phyloP scores from a whole-genome alignment of 2,113 vertebrate genomes.

The Dromas ardeola region DNA sequence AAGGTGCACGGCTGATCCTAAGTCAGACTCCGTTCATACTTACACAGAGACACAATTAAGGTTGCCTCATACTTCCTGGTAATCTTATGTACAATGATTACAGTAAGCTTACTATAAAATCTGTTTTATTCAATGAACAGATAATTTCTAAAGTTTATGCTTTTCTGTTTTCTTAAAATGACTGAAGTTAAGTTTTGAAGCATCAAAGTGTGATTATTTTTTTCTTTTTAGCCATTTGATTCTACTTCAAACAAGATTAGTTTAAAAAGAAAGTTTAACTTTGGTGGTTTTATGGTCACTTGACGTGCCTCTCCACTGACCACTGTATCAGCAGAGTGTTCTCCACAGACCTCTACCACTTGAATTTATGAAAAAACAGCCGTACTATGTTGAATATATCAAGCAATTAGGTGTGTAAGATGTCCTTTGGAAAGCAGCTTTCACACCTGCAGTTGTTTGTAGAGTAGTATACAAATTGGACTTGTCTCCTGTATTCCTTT shows the following conservation, averaged over 20 bases:
- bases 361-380: not conserved
- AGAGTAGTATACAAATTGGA: not conserved
- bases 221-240: not conserved
- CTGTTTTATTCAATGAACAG: not conserved
- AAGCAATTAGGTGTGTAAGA: not conserved
- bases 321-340: not conserved
- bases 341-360: not conserved
- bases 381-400: not conserved
- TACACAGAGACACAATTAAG: not conserved
- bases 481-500: not conserved
- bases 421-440: not conserved
- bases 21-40: not conserved
- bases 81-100: not conserved
- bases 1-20: not conserved
- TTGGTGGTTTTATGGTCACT: not conserved
- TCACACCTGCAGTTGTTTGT: not conserved
- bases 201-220: not conserved
- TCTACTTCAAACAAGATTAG: not conserved
- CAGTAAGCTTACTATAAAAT: not conserved
- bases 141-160: not conserved
- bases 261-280: not conserved
- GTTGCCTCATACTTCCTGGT: not conserved
- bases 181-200: not conserved
- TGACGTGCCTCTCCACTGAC: not conserved
- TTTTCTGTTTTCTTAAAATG: not conserved